These are phyloP conservation scores for Saccostrea glomerata DNA, from an alignment of 1,140 invertebrate genomes.

Conservation along the genomic window DNA sequence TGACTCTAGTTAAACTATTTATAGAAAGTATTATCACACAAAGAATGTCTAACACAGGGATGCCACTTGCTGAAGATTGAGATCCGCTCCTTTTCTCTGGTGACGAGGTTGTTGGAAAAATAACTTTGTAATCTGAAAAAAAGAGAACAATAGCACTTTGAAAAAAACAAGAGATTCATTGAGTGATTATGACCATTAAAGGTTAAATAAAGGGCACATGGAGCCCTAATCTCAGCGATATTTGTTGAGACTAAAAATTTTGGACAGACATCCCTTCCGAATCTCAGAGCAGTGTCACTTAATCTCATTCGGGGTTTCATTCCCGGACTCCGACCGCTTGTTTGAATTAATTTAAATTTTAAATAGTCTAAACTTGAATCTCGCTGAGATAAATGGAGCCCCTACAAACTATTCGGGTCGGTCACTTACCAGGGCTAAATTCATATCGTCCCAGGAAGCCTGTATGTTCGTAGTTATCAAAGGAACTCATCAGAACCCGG, in stretches of 20 bases:
- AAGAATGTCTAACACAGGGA: background rate
- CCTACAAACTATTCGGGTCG: no score
- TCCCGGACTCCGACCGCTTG: no score
- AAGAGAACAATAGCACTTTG: background rate
- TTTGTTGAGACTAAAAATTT: no score
- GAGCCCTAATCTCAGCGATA: no score
- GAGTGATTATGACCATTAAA: no score
- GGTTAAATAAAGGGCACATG: background rate
- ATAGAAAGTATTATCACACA: background rate
- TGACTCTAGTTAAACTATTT: background rate
- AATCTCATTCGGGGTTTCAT: no score
- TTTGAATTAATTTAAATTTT: no score
- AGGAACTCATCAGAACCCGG: constrained; percentile 1
- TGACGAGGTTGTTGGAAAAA: background rate
- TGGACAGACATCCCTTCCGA: no score
- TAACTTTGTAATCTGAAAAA: background rate
- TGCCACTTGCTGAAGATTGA: background rate
- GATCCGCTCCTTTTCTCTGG: background rate
- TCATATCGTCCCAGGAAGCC: constrained; percentile 3
- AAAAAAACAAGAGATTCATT: no score
- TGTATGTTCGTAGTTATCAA: background rate
- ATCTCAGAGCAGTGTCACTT: no score
- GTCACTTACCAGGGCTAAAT: background rate
- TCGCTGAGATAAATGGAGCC: no score
- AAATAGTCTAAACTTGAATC: no score